phyloP scores from a whole-genome alignment of 2,888 invertebrate species.

The Melanargia galathea region DNA sequence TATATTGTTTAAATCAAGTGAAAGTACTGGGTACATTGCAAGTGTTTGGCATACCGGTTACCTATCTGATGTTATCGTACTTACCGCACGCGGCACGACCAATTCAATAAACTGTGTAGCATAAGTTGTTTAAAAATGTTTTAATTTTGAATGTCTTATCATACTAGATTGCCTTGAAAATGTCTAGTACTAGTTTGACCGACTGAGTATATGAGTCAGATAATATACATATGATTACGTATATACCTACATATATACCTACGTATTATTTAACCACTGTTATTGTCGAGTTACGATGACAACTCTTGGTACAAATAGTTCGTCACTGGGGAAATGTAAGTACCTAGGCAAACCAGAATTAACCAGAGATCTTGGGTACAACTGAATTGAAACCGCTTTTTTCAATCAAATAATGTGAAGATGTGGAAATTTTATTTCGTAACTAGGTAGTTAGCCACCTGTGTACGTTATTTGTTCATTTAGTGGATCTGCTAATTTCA shows the following conservation, averaged over 20 bases:
- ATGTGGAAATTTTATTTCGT: background rate
- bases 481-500: background rate
- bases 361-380: no score
- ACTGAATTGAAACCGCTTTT: background rate
- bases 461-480: background rate
- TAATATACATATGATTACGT: background rate
- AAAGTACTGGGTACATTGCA: conserved; percentile 21
- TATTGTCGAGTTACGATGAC: background rate
- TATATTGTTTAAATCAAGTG: conserved; percentile 24
- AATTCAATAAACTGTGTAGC: background rate
- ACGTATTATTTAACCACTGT: background rate
- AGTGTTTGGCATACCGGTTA: conserved; percentile 22
- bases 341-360: no score
- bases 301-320: no score
- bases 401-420: background rate
- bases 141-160: background rate
- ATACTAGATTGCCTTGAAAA: conserved; percentile 20
- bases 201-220: background rate
- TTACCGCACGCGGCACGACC: background rate
- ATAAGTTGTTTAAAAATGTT: background rate
- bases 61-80: conserved; percentile 12
- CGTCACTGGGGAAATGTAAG: no score
- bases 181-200: background rate
- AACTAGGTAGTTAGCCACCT: no score
- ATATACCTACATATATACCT: background rate